These are phyloP conservation scores for Drosophila ercepeae DNA, from an alignment of 1,140 invertebrate species.

Conservation along the genomic window DNA sequence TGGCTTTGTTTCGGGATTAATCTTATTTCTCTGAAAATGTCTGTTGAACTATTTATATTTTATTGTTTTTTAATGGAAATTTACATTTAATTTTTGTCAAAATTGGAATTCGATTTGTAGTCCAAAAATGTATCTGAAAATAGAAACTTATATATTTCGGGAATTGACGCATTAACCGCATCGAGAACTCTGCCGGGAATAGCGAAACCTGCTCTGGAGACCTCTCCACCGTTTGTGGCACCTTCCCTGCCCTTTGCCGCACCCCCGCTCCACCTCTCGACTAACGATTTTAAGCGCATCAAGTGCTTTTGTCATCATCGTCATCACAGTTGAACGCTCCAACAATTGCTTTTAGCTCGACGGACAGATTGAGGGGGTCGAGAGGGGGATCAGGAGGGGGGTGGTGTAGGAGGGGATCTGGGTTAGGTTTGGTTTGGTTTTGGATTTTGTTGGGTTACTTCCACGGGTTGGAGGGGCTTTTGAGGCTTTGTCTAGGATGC, in stretches of 20 bases:
- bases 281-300: slow-evolving; percentile 47
- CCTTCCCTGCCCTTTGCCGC: neutral
- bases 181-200: neutral
- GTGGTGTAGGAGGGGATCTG: slow-evolving; percentile 31
- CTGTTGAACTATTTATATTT: slow-evolving; percentile 6
- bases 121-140: too few species aligned
- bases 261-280: neutral
- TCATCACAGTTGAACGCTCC: slow-evolving; percentile 58
- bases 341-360: slow-evolving; percentile 47
- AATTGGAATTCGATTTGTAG: too few species aligned
- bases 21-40: too few species aligned
- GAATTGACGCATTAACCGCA: slow-evolving; percentile 33
- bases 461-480: too few species aligned
- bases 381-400: neutral
- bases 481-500: slow-evolving; percentile 32
- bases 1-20: neutral
- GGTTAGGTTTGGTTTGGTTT: slow-evolving; percentile 10
- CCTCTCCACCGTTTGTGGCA: neutral
- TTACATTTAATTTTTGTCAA: too few species aligned
- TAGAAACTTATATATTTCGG: too few species aligned
- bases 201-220: too few species aligned
- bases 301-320: slow-evolving; percentile 57
- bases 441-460: neutral
- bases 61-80: too few species aligned
- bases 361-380: neutral